Base-by-base conservation (phyloP, 2,113 vertebrate genomes). In the Merops nubicus region DNA sequence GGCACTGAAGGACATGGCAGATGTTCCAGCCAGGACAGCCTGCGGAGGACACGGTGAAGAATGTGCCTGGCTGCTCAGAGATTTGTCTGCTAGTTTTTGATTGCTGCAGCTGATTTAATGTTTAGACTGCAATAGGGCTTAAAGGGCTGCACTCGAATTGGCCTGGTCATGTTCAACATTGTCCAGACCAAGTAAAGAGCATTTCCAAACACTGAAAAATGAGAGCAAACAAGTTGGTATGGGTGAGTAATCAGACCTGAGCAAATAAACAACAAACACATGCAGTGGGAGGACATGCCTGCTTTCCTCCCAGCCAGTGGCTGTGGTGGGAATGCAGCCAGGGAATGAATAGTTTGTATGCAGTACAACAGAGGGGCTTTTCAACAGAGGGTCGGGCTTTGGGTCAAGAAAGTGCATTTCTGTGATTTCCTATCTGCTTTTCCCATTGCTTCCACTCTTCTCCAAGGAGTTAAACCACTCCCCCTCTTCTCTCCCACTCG, bases 191-290 rank as follows among this genome's bases (percentile, higher is more conserved):
- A 75, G 42, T 85, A 96, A 96, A 96, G 17, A 88, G 19, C 38
- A 43, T 63, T 88, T 94, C 59, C 75, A 94, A 69, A 63, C 72
- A 83, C 0, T 86, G 62, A 68, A 78, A 86, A 93, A 93, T 10
- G 40, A 89, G 68, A 60, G 48, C 90, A 84, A 94, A 91, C 88
- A 78, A 7, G 33, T 60, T 1, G 2, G 56, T 54, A 2, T 63
- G 68, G 53, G 51, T 93, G 93, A 93, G 89, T 93, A 96, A 94
- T 88, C 51, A 86, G 82, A 93, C 79, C 80, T 94, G 80, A 90
- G 76, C 77, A 91, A 96, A 94, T 63, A 95, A 95, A 89, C 76
- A 91, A 65, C 75, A 75, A 85, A 69, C 59, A 63, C 2, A 1
- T 9, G 33, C 42, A 64, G 79, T 26, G 81, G 76, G 64, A 95